phyloP scores from a whole-genome alignment of 2,888 invertebrate genomes.

The Camponotus fellah region DNA sequence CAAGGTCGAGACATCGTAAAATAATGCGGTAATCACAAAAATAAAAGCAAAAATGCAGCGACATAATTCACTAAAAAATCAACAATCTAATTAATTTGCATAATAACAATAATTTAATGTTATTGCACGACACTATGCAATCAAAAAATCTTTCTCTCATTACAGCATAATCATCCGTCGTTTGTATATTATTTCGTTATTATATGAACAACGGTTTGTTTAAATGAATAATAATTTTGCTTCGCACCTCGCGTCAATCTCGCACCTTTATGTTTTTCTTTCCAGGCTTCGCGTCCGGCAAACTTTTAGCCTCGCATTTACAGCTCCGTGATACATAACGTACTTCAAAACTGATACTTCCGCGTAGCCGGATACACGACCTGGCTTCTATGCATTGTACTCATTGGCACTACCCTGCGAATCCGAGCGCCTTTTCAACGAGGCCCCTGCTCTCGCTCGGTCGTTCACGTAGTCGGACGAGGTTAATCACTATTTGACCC shows the following conservation, averaged over 20 bases:
- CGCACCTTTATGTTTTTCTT: slow-evolving; percentile 24
- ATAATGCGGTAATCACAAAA: background rate
- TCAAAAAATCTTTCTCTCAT: background rate
- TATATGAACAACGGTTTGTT: background rate
- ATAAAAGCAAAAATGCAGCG: background rate
- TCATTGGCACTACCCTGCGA: slow-evolving; percentile 57
- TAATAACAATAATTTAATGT: background rate
- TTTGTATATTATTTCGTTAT: background rate
- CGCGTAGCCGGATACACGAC: background rate
- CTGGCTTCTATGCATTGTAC: slow-evolving; percentile 45
- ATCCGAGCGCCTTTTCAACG: slow-evolving; percentile 67
- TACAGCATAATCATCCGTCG: too few species aligned
- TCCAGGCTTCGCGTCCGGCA: slow-evolving; percentile 13
- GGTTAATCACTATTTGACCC: slow-evolving; percentile 85
- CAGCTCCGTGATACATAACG: background rate
- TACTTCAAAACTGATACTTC: slow-evolving; percentile 39
- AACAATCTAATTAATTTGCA: background rate
- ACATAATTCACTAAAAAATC: background rate
- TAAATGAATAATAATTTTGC: slow-evolving; percentile 17
- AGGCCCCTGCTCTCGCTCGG: slow-evolving; percentile 66
- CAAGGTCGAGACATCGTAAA: background rate
- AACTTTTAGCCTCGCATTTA: slow-evolving; percentile 7
- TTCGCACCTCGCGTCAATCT: slow-evolving; percentile 26
- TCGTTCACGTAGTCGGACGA: slow-evolving; percentile 75
- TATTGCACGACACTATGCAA: background rate